phyloP scores from a whole-genome alignment of 1,140 invertebrate species.

The Psilanteris sp. region DNA sequence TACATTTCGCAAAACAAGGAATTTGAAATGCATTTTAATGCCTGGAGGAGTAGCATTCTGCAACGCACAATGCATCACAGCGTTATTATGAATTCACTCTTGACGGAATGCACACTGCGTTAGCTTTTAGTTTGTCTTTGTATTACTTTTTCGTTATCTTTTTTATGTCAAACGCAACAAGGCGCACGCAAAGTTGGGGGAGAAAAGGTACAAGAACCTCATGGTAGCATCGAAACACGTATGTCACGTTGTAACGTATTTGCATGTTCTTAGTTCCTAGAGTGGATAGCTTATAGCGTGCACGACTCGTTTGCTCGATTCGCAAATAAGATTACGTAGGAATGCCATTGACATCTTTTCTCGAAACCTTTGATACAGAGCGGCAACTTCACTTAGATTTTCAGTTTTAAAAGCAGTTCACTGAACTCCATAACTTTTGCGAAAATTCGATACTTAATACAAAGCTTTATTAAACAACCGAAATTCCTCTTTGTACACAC shows the following conservation, averaged over 20 bases:
- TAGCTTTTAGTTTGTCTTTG: neutral
- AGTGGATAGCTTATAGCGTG: slow-evolving; percentile 66
- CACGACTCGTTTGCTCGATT: slow-evolving; percentile 66
- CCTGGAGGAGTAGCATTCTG: no score
- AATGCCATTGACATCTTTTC: slow-evolving; percentile 66
- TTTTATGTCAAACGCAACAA: slow-evolving; percentile 28
- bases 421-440: slow-evolving; percentile 8
- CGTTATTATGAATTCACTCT: slow-evolving; percentile 10
- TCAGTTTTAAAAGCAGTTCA: slow-evolving; percentile 36
- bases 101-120: slow-evolving; percentile 1
- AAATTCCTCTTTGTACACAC: no score
- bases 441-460: slow-evolving; percentile 22
- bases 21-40: no score
- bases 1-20: slow-evolving; percentile 19
- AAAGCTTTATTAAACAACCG: slow-evolving; percentile 9
- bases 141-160: neutral
- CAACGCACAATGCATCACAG: slow-evolving; percentile 4
- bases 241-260: slow-evolving; percentile 66
- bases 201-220: slow-evolving; percentile 38
- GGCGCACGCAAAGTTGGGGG: slow-evolving; percentile 51
- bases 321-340: slow-evolving; percentile 67
- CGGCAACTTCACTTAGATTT: slow-evolving; percentile 13
- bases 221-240: slow-evolving; percentile 55
- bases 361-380: slow-evolving; percentile 53
- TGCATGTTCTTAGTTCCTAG: slow-evolving; percentile 65